These are phyloP conservation scores for Pollenia griseotomentosa DNA, from an alignment of 2,888 invertebrate genomes.

Conservation along the genomic window DNA sequence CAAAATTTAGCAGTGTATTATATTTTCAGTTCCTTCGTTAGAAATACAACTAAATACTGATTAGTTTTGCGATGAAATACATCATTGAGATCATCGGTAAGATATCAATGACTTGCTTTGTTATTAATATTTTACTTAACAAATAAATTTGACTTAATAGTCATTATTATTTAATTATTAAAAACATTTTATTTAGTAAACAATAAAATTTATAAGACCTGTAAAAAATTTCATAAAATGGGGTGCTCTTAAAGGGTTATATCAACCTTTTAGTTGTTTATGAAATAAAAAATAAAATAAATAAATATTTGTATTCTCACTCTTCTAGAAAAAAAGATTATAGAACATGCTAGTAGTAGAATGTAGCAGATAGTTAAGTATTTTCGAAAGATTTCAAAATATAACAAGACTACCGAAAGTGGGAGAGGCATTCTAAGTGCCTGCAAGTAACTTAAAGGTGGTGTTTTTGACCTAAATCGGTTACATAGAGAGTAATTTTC, in stretches of 20 bases:
- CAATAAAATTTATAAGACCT: background rate
- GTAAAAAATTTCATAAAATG: background rate
- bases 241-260: constrained; percentile 19
- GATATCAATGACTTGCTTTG: too few relatives aligned
- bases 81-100: too few relatives aligned
- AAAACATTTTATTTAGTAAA: too few relatives aligned
- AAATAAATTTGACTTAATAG: too few relatives aligned
- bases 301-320: background rate
- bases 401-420: background rate
- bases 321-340: background rate
- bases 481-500: too few relatives aligned
- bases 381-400: background rate
- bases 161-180: too few relatives aligned
- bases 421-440: background rate
- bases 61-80: too few relatives aligned
- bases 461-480: background rate
- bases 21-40: too few relatives aligned
- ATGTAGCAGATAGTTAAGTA: background rate
- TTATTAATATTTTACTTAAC: too few relatives aligned
- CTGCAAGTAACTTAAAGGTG: background rate
- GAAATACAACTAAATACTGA: too few relatives aligned
- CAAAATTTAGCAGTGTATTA: too few relatives aligned
- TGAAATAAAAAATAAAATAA: background rate
- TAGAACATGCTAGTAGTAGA: background rate
- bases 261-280: background rate